These are phyloP conservation scores for Chromis chromis DNA, from an alignment of 2,797 vertebrate genomes.

Conservation along the genomic window DNA sequence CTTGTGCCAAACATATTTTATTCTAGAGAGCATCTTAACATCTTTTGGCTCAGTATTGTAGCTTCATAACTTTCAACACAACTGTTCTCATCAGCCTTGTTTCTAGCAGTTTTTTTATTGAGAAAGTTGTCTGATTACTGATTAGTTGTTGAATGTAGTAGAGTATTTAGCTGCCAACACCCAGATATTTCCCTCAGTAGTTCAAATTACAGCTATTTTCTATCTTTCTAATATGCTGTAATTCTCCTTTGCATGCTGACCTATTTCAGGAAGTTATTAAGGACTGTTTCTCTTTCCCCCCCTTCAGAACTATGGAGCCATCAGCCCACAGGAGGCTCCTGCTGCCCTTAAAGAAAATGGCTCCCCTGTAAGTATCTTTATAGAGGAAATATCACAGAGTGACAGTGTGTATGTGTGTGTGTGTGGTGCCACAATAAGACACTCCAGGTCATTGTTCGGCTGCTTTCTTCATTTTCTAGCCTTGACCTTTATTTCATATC, in stretches of 20 bases:
- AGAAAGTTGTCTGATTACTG: no score
- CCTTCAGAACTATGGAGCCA: conserved; percentile 68
- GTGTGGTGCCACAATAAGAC: conserved; percentile 16
- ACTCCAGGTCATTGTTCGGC: conserved; percentile 6
- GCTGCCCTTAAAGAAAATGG: conserved; percentile 79
- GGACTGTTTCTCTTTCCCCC: conserved; percentile 18
- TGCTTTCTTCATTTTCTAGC: background rate
- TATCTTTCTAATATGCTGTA: background rate
- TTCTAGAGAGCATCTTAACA: background rate
- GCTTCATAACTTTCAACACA: background rate
- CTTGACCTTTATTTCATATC: conserved; percentile 14
- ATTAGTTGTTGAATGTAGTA: background rate
- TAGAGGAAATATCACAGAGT: conserved; percentile 28
- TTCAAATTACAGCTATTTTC: background rate
- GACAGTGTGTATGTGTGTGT: conserved; percentile 19
- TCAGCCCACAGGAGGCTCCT: conserved; percentile 66
- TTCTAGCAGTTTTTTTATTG: background rate
- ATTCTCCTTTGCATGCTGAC: background rate
- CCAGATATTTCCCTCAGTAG: background rate
- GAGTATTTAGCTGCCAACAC: background rate
- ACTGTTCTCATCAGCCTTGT: background rate
- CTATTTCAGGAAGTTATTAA: background rate
- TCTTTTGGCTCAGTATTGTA: background rate
- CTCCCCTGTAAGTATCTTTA: conserved; percentile 81
- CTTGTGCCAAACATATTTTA: background rate